Conservation (phyloP, 2,888 invertebrate species). For the Argyra leucocephala region DNA sequence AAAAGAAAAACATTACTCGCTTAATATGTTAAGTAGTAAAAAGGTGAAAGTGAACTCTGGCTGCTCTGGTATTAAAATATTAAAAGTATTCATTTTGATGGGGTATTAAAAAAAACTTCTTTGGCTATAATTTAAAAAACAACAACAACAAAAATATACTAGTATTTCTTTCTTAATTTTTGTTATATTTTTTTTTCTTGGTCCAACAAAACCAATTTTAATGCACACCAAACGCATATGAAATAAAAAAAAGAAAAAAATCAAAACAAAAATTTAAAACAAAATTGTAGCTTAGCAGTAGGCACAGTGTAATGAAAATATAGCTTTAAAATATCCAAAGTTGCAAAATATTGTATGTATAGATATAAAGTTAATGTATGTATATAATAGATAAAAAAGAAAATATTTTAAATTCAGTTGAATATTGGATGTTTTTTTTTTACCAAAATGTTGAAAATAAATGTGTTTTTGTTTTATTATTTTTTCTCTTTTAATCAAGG, state of each 20-base stretch:
- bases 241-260: not conserved
- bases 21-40: not conserved
- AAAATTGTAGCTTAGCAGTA: no score
- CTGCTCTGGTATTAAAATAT: not conserved
- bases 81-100: conserved; percentile 1
- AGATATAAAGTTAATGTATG: no score
- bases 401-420: no score
- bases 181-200: no score
- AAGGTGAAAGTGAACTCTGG: not conserved
- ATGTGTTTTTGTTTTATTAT: not conserved
- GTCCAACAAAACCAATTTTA: no score
- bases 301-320: no score
- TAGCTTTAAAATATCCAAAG: no score
- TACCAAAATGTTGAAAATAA: no score
- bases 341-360: no score
- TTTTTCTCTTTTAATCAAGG: not conserved
- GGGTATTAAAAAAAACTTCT: not conserved
- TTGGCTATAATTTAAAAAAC: not conserved
- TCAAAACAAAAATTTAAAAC: not conserved
- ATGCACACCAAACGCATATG: not conserved
- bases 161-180: not conserved
- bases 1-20: not conserved
- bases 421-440: no score
- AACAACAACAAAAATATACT: not conserved
- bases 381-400: no score